These are phyloP conservation scores for Dicyema japonicum DNA, from an alignment of 1,140 invertebrate species.

Conservation along the genomic window DNA sequence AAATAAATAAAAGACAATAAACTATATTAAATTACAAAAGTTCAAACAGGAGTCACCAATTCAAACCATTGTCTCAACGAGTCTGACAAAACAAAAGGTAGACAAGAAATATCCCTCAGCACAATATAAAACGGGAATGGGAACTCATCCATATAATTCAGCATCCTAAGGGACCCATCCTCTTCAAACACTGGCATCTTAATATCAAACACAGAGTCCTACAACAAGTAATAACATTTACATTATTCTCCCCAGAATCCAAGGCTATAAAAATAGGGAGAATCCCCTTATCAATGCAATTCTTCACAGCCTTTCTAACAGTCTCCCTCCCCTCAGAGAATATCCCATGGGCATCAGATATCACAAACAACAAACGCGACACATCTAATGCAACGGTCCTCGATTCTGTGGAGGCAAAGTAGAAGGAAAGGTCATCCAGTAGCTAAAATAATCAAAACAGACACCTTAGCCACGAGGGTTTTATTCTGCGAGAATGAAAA, in stretches of 20 bases:
- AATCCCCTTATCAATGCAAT: conserved; percentile 40
- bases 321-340: conserved; percentile 48
- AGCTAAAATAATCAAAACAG: conserved; percentile 1
- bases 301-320: conserved; percentile 40
- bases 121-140: conserved; percentile 96
- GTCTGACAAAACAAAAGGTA: conserved; percentile 62
- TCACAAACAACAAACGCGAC: too few species aligned
- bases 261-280: conserved; percentile 77
- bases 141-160: conserved; percentile 60
- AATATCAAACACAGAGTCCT: conserved; percentile 61
- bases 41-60: conserved; percentile 29
- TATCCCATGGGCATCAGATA: conserved; percentile 62
- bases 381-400: too few species aligned
- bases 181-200: conserved; percentile 31
- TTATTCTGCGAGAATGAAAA: conserved; percentile 23
- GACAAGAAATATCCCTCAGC: conserved; percentile 43
- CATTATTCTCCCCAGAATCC: conserved; percentile 60
- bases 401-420: too few species aligned
- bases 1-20: too few species aligned
- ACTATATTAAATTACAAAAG: conserved; percentile 4
- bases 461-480: conserved; percentile 18
- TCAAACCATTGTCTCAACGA: conserved; percentile 92
- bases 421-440: too few species aligned
- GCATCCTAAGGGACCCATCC: conserved; percentile 24
- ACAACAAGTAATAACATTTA: conserved; percentile 16